Evolutionary conservation across 2,113 vertebrate species (phyloP).

Genomic region (Brachyhypopomus occidentalis): DNA sequence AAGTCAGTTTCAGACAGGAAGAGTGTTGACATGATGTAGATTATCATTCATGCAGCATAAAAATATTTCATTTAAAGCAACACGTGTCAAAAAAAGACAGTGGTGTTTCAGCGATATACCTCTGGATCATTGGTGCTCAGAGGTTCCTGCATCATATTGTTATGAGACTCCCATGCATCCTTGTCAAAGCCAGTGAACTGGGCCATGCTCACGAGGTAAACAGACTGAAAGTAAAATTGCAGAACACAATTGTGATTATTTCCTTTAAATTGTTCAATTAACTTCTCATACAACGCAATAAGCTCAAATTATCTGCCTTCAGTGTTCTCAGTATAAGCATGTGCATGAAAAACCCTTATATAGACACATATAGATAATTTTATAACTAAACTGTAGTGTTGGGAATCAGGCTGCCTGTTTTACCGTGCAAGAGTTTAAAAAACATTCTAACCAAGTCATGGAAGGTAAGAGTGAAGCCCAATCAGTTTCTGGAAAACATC

Average conservation of each 20-base stretch:
- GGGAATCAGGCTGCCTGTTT: too few relatives aligned
- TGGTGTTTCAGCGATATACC: conserved; percentile 71
- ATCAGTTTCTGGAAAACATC: neutral
- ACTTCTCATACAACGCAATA: neutral
- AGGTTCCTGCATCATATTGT: conserved; percentile 85
- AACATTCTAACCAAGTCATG: neutral
- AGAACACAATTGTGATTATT: neutral
- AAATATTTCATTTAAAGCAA: neutral
- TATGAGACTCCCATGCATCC: conserved; percentile 83
- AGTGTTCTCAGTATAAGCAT: neutral
- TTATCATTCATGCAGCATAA: neutral
- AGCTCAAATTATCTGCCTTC: neutral
- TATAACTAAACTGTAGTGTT: too few relatives aligned
- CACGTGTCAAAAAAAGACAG: neutral
- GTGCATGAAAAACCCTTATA: neutral
- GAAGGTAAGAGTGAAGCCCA: neutral
- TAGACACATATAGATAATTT: neutral
- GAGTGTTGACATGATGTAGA: neutral
- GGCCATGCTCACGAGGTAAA: conserved; percentile 56
- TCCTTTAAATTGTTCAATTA: neutral
- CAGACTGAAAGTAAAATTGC: neutral
- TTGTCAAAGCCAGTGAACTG: conserved; percentile 53
- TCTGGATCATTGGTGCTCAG: conserved; percentile 81
- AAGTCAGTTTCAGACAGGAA: neutral
- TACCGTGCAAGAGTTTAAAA: too few relatives aligned